phyloP scores from a whole-genome alignment of 2,797 vertebrate species.

The Eulemur mongoz region DNA sequence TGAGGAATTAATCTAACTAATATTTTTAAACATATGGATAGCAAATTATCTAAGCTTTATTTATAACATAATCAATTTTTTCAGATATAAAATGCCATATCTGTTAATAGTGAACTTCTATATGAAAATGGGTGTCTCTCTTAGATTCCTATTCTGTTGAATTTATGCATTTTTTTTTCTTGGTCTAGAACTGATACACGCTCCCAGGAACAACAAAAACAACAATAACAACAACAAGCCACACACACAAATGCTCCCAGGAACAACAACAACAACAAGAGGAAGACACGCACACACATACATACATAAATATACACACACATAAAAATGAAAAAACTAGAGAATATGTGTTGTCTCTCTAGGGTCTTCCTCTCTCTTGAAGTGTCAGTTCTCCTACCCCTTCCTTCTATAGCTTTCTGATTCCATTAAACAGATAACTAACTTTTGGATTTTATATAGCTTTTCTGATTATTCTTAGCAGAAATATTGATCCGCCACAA shows the following conservation, averaged over 20 bases:
- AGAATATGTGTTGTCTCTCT: not conserved
- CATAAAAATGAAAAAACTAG: too few relatives aligned
- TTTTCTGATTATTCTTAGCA: not conserved
- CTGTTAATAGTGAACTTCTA: not conserved
- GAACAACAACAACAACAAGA: too few relatives aligned
- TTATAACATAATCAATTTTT: not conserved
- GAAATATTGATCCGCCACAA: not conserved
- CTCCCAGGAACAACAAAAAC: not conserved
- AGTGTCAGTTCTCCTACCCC: not conserved
- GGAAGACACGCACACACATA: not conserved
- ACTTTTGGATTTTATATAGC: not conserved
- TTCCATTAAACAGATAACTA: not conserved
- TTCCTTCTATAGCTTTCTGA: not conserved
- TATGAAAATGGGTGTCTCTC: not conserved
- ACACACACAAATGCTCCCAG: not conserved
- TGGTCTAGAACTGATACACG: not conserved
- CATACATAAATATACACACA: too few relatives aligned
- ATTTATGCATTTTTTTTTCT: not conserved
- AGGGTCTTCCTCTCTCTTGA: not conserved
- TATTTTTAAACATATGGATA: not conserved
- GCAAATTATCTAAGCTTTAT: not conserved
- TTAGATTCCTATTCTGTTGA: not conserved
- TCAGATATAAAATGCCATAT: too few relatives aligned
- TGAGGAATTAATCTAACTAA: not conserved
- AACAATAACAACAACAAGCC: not conserved